phyloP scores from a whole-genome alignment of 2,888 invertebrate genomes.

The Sympetrum striolatum region DNA sequence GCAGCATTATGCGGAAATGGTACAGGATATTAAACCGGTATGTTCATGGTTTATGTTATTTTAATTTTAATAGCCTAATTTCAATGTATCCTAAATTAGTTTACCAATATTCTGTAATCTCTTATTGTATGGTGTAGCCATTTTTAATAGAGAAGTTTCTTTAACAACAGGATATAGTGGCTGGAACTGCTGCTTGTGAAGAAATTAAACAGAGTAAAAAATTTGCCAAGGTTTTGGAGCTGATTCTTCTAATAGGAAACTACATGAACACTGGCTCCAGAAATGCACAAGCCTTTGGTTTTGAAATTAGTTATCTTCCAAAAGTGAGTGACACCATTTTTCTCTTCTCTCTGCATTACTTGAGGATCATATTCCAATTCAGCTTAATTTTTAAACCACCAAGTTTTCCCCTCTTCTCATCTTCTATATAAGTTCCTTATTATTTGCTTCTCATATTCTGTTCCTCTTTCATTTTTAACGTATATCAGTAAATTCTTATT shows the following conservation, averaged over 20 bases:
- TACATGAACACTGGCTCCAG: slow-evolving; percentile 96
- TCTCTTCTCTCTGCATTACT: too few relatives aligned
- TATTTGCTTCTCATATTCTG: too few relatives aligned
- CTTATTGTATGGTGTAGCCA: neutral
- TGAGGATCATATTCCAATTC: too few relatives aligned
- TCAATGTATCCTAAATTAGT: neutral
- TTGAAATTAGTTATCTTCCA: slow-evolving; percentile 94
- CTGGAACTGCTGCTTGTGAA: slow-evolving; percentile 94
- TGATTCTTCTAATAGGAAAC: slow-evolving; percentile 90
- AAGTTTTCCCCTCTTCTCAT: too few relatives aligned
- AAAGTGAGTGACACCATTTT: slow-evolving; percentile 69
- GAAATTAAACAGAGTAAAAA: slow-evolving; percentile 89
- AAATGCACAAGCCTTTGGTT: slow-evolving; percentile 93
- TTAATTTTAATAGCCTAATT: neutral
- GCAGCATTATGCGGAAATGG: slow-evolving; percentile 84
- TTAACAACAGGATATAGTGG: slow-evolving; percentile 79
- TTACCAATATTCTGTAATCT: neutral
- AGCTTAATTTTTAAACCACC: too few relatives aligned
- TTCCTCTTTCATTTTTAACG: too few relatives aligned
- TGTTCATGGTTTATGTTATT: slow-evolving; percentile 55
- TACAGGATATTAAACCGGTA: slow-evolving; percentile 86
- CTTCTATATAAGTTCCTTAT: too few relatives aligned
- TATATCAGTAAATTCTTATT: too few relatives aligned
- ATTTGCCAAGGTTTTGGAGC: slow-evolving; percentile 87
- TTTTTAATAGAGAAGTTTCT: neutral